A percentile compares a stretch with the other conserved stretches of the same genome.
Evolutionary conservation across 2,113 vertebrate genomes (phyloP).

Genomic region (Spheniscus mendiculus): DNA sequence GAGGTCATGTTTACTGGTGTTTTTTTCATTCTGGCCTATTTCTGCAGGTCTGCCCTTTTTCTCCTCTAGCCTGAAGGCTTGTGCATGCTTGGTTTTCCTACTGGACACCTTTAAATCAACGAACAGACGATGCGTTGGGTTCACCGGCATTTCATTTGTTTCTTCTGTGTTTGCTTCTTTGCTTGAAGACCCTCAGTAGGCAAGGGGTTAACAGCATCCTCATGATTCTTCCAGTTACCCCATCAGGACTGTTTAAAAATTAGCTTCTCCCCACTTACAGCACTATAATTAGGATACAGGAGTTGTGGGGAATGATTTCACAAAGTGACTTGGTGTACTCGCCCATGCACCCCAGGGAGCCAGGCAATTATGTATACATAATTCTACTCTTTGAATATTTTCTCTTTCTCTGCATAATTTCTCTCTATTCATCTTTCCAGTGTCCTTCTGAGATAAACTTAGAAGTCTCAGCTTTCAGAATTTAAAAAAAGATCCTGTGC

Average conservation of each 20-base stretch:
- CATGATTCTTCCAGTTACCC: slow-evolving; percentile 29
- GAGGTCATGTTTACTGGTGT: not conserved
- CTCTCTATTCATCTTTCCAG: slow-evolving; percentile 68
- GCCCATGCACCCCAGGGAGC: slow-evolving; percentile 68
- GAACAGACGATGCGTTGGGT: accelerated
- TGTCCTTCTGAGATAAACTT: slow-evolving; percentile 73
- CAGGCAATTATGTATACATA: slow-evolving; percentile 70
- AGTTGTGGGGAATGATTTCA: slow-evolving; percentile 72
- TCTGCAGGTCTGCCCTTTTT: not conserved
- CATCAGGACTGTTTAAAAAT: slow-evolving; percentile 65
- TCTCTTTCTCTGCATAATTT: slow-evolving; percentile 71
- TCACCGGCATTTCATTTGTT: not conserved
- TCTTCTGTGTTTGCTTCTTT: not conserved
- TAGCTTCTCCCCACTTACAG: slow-evolving; percentile 58
- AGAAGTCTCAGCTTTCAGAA: slow-evolving; percentile 62
- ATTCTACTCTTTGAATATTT: slow-evolving; percentile 73
- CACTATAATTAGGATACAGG: slow-evolving; percentile 65
- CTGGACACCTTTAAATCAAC: not conserved
- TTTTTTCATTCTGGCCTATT: not conserved
- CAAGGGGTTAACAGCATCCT: slow-evolving; percentile 30
- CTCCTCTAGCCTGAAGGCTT: not conserved
- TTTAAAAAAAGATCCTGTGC: slow-evolving; percentile 53
- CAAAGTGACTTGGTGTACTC: slow-evolving; percentile 70
- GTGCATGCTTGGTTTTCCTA: not conserved
- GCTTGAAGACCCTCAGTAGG: not conserved